Percentiles rank a stretch among this genome's conserved stretches.
phyloP scores from a whole-genome alignment of 2,113 vertebrate species.

The Seriola rivoliana region DNA sequence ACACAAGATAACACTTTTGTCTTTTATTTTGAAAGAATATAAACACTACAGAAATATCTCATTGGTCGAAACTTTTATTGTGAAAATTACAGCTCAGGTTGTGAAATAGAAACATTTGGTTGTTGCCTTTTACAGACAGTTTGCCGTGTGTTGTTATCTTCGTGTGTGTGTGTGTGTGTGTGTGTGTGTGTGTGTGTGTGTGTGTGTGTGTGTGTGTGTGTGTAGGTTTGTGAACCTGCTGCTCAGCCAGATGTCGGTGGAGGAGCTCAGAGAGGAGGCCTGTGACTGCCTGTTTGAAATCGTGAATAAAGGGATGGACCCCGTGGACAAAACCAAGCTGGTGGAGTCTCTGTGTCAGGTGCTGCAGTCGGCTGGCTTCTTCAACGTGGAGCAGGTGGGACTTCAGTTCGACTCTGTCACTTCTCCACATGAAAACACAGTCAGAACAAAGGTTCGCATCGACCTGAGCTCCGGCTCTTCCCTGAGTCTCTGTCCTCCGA shows the following conservation, averaged over 20 bases:
- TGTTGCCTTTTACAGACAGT: not conserved
- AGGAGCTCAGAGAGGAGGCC: constrained; percentile 96
- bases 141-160: not conserved
- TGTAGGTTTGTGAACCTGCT: constrained; percentile 96
- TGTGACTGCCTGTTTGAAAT: constrained; percentile 99
- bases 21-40: too few relatives aligned
- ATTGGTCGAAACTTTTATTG: too few relatives aligned
- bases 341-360: constrained; percentile 96
- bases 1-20: too few relatives aligned
- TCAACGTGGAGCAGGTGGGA: constrained; percentile 93
- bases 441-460: too few relatives aligned
- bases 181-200: constrained; percentile 7
- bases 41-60: too few relatives aligned
- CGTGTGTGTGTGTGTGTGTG: not conserved
- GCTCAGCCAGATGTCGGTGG: constrained; percentile 98
- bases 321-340: constrained; percentile 96
- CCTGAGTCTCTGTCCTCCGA: too few relatives aligned
- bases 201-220: constrained; percentile 84
- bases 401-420: too few relatives aligned
- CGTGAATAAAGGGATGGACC: constrained; percentile 99
- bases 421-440: too few relatives aligned
- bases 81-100: too few relatives aligned
- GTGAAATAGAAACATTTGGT: too few relatives aligned
- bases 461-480: too few relatives aligned
- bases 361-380: constrained; percentile 95